A percentile compares a stretch with the other conserved stretches of the same genome.
Evolutionary conservation across 2,888 invertebrate species (phyloP).

Genomic region (Drymonia ruficornis): DNA sequence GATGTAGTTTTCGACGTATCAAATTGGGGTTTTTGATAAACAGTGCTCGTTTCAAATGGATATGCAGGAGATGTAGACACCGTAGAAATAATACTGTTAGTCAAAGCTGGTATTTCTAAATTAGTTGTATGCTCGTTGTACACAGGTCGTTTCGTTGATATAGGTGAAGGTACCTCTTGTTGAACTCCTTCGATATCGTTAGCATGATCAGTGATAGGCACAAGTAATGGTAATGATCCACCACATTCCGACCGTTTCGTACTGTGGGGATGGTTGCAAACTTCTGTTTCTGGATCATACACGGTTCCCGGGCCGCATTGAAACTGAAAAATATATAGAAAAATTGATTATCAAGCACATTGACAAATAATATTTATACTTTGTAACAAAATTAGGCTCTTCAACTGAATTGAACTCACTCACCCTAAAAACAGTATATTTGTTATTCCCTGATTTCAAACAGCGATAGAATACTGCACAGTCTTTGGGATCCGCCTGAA

Average conservation of each 20-base stretch:
- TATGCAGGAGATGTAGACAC: background rate
- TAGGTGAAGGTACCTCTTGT: constrained; percentile 65
- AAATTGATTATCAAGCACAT: background rate
- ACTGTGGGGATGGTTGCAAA: constrained; percentile 89
- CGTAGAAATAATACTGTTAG: background rate
- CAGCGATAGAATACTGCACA: constrained; percentile 92
- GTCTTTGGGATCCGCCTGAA: constrained; percentile 88
- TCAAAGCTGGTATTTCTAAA: constrained; percentile 9
- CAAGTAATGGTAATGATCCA: constrained; percentile 43
- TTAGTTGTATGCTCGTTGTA: constrained; percentile 26
- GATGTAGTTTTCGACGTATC: constrained; percentile 22
- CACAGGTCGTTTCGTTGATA: constrained; percentile 49
- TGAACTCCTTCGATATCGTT: constrained; percentile 74
- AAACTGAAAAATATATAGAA: constrained; percentile 76
- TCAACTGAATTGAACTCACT: constrained; percentile 21
- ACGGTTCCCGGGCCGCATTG: constrained; percentile 91
- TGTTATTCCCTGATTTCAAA: constrained; percentile 84
- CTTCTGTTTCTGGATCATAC: constrained; percentile 87
- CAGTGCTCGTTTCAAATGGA: background rate
- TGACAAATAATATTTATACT: background rate
- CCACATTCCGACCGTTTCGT: constrained; percentile 89
- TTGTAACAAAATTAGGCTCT: background rate
- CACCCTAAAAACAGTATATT: constrained; percentile 83
- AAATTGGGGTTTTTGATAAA: background rate
- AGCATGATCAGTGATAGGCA: constrained; percentile 47